phyloP scores from a whole-genome alignment of 2,888 invertebrate genomes.

The Ochropleura plecta region DNA sequence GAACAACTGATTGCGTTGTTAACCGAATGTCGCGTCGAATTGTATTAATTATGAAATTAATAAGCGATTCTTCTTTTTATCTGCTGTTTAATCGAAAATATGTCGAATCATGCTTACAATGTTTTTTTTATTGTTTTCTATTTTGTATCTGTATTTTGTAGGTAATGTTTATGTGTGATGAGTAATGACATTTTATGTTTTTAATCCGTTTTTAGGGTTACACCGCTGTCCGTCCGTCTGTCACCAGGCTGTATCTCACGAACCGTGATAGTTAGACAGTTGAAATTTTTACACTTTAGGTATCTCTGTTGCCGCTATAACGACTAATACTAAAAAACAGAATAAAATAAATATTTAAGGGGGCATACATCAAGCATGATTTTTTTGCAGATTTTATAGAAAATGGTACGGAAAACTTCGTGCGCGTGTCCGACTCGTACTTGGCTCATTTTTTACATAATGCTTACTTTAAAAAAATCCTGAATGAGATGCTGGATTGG shows the following conservation, averaged over 20 bases:
- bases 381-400: too few species aligned
- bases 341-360: too few species aligned
- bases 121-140: conserved; percentile 11
- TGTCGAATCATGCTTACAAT: conserved; percentile 38
- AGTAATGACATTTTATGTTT: not conserved
- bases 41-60: not conserved
- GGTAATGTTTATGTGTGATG: conserved; percentile 9
- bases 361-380: too few species aligned
- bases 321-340: too few species aligned
- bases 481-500: not conserved
- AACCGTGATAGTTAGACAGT: too few species aligned
- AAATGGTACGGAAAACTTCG: too few species aligned
- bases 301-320: too few species aligned
- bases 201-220: not conserved
- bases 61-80: conserved; percentile 5
- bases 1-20: conserved; percentile 38
- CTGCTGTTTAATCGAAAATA: conserved; percentile 16
- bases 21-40: conserved; percentile 17
- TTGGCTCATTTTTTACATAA: not conserved
- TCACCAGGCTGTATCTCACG: too few species aligned
- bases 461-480: not conserved
- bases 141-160: not conserved
- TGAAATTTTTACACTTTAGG: too few species aligned
- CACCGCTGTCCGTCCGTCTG: too few species aligned
- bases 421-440: too few species aligned